Evolutionary conservation across 2,797 vertebrate genomes (phyloP).

Genomic region (Esox masquinongy): DNA sequence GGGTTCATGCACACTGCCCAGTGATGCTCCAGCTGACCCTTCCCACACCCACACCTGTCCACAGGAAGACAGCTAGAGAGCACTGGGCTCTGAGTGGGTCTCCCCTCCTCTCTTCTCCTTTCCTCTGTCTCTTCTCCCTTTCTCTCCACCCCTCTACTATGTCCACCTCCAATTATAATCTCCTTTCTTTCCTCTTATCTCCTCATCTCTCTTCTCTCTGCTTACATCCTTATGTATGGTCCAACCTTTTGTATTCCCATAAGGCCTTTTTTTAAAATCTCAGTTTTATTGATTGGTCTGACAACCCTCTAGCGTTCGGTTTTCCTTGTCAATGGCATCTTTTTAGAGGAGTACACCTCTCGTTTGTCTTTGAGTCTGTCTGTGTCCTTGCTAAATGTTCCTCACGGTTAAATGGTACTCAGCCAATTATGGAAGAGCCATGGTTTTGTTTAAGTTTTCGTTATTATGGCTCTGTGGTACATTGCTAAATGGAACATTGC

Average conservation of each 20-base stretch:
- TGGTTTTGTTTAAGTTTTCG: slow-evolving; percentile 27
- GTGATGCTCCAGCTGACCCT: slow-evolving; percentile 40
- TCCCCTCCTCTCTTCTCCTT: background rate
- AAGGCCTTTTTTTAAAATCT: background rate
- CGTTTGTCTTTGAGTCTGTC: background rate
- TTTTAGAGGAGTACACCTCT: background rate
- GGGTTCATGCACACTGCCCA: slow-evolving; percentile 37
- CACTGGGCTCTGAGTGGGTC: slow-evolving; percentile 21
- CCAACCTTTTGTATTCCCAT: background rate
- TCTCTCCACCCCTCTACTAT: background rate
- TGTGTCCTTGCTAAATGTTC: slow-evolving; percentile 5
- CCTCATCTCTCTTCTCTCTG: background rate
- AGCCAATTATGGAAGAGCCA: slow-evolving; percentile 43
- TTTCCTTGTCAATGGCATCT: background rate
- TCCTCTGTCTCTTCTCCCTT: too few species aligned
- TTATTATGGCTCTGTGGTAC: slow-evolving; percentile 15
- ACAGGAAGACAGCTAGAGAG: slow-evolving; percentile 70
- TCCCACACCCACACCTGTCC: slow-evolving; percentile 53
- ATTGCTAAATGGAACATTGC: background rate
- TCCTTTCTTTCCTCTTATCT: slow-evolving; percentile 22
- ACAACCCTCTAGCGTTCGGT: background rate
- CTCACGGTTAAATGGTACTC: slow-evolving; percentile 29
- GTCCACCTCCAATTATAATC: background rate
- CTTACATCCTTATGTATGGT: background rate
- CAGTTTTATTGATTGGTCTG: slow-evolving; percentile 5